phyloP scores from a whole-genome alignment of 2,113 vertebrate species.

The Cyprinodon tularosa region DNA sequence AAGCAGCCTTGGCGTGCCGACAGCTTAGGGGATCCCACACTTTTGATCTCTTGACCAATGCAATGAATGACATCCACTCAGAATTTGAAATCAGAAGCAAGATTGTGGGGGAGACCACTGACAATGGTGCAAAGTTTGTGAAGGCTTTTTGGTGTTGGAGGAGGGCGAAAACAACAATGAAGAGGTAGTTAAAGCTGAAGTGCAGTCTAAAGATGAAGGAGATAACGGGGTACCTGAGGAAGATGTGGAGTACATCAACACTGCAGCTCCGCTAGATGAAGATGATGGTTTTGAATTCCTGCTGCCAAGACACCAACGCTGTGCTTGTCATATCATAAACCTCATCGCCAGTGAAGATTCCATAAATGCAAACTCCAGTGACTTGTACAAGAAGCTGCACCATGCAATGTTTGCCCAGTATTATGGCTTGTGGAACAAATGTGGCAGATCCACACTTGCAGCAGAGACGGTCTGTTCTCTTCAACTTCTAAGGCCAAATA shows the following conservation, averaged over 20 bases:
- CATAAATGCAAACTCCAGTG: neutral
- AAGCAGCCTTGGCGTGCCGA: neutral
- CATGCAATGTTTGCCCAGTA: neutral
- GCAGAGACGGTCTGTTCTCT: too few relatives aligned
- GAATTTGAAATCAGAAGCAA: neutral
- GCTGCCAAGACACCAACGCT: neutral
- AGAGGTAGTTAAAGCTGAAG: neutral
- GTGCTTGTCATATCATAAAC: too few relatives aligned
- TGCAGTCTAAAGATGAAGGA: neutral
- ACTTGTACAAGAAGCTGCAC: neutral
- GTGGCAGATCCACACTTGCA: too few relatives aligned
- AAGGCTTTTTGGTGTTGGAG: neutral
- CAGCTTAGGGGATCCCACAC: neutral
- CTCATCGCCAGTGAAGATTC: neutral
- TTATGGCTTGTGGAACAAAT: too few relatives aligned
- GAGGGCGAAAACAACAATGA: neutral
- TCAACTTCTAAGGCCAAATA: neutral
- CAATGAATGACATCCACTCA: neutral
- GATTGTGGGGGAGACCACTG: neutral
- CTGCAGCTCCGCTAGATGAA: neutral
- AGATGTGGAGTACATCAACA: neutral
- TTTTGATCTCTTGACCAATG: constrained; percentile 1
- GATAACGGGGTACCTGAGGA: too few relatives aligned
- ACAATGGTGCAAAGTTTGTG: neutral
- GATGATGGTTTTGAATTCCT: neutral